Evolutionary conservation across 2,113 vertebrate genomes (phyloP).

Genomic region (Forbesichthys papilliferus): DNA sequence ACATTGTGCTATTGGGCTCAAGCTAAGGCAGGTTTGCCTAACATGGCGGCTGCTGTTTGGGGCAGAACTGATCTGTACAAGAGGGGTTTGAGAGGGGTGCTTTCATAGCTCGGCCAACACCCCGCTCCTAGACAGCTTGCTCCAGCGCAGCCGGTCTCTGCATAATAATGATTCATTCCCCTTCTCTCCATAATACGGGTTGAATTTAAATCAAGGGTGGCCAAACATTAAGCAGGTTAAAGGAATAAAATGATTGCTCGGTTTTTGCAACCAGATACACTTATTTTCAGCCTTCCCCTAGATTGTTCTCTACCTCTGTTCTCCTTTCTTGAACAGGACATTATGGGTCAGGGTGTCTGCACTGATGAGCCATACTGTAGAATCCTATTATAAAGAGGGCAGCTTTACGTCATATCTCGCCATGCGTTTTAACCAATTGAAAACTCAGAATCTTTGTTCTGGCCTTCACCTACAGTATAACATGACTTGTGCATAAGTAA

Average conservation of each 20-base stretch:
- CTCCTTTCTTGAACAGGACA: constrained; percentile 51
- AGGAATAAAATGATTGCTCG: too few relatives aligned
- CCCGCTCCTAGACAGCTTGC: constrained; percentile 58
- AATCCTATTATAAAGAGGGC: constrained; percentile 79
- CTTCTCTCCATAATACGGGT: constrained; percentile 22
- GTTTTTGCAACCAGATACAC: too few relatives aligned
- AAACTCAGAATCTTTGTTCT: constrained; percentile 58
- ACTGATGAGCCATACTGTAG: constrained; percentile 72
- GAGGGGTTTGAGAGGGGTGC: not conserved
- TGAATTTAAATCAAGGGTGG: constrained; percentile 37
- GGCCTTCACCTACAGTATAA: constrained; percentile 37
- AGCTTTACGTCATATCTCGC: constrained; percentile 92
- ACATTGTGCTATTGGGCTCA: constrained; percentile 25
- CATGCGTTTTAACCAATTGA: constrained; percentile 88
- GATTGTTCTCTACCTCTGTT: constrained; percentile 14
- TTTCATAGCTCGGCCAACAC: constrained; percentile 56
- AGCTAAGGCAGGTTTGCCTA: constrained; percentile 48
- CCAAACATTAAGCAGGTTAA: not conserved
- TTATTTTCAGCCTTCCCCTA: not conserved
- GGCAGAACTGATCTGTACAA: constrained; percentile 35
- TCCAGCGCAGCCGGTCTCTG: constrained; percentile 25
- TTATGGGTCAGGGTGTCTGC: constrained; percentile 70
- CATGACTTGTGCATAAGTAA: constrained; percentile 4
- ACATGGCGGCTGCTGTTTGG: constrained; percentile 66
- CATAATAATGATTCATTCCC: constrained; percentile 9